Conservation (phyloP, 2,113 vertebrate species). For the Turdus rufiventris region DNA sequence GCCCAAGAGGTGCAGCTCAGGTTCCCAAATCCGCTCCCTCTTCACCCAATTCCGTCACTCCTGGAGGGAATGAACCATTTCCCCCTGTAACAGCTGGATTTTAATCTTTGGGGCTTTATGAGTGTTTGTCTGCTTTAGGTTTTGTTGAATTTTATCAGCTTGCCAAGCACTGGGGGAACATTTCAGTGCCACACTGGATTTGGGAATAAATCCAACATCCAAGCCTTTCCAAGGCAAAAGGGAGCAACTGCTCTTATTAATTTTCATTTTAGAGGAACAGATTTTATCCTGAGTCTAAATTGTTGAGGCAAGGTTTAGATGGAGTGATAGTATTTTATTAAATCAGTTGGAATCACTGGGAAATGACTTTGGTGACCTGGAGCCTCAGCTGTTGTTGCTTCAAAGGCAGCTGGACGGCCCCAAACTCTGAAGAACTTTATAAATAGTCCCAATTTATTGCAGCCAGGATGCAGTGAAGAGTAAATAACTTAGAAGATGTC, state of each 20-base stretch:
- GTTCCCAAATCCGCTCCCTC: background rate
- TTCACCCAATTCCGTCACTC: background rate
- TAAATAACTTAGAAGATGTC: background rate
- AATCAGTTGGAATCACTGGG: background rate
- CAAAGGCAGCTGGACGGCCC: background rate
- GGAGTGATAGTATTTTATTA: background rate
- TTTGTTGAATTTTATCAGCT: background rate
- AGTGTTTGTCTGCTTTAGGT: background rate
- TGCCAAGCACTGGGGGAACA: fast-evolving
- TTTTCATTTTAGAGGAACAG: background rate
- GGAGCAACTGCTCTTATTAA: background rate
- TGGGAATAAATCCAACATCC: background rate
- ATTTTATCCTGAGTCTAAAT: background rate
- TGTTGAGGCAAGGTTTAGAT: background rate
- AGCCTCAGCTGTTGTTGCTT: background rate
- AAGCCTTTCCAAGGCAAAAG: background rate
- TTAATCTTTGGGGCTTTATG: background rate
- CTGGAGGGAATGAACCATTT: background rate
- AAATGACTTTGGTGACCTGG: background rate
- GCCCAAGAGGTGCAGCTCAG: background rate
- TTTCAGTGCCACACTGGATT: background rate
- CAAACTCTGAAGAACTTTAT: background rate
- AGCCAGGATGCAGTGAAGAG: conserved; percentile 3
- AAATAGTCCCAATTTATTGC: conserved; percentile 7
- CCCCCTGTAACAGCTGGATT: background rate